These are phyloP conservation scores for Trachemys scripta DNA, from an alignment of 2,113 vertebrate genomes.

Conservation along the genomic window DNA sequence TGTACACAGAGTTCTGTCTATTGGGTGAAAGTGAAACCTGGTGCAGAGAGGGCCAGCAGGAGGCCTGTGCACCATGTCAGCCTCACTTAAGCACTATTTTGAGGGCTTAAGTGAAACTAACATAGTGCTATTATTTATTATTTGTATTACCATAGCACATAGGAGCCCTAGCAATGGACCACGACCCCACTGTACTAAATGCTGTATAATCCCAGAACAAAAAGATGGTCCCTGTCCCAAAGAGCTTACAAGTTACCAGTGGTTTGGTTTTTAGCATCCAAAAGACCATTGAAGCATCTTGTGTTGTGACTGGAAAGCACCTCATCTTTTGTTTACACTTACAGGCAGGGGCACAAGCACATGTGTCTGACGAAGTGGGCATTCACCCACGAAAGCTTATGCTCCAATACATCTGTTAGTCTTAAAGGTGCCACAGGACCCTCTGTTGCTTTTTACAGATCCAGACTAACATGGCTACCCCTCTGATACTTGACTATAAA, in stretches of 20 bases:
- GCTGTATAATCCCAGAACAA: background rate
- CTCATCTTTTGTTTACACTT: background rate
- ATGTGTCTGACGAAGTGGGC: too few relatives aligned
- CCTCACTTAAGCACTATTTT: fast-evolving
- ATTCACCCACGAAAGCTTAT: too few relatives aligned
- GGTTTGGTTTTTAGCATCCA: background rate
- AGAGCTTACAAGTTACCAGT: background rate
- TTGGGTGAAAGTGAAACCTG: fast-evolving
- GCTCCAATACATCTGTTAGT: too few relatives aligned
- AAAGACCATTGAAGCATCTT: background rate
- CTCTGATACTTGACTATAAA: background rate
- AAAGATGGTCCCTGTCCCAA: fast-evolving
- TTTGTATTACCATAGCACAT: fast-evolving
- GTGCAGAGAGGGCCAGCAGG: background rate
- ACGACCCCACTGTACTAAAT: background rate
- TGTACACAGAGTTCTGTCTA: fast-evolving
- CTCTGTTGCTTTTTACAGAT: too few relatives aligned
- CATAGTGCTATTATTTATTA: background rate
- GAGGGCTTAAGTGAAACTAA: background rate
- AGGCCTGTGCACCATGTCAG: background rate
- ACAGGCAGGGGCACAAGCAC: background rate
- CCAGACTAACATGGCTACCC: too few relatives aligned
- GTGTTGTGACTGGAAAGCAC: background rate
- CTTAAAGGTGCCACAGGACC: too few relatives aligned
- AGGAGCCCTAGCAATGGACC: background rate